Evolutionary conservation across 35 echinoderm and acorn worm genomes (phyloP), one percentile per base, ranked within the genome.

Genomic region (Anneissia japonica): DNA sequence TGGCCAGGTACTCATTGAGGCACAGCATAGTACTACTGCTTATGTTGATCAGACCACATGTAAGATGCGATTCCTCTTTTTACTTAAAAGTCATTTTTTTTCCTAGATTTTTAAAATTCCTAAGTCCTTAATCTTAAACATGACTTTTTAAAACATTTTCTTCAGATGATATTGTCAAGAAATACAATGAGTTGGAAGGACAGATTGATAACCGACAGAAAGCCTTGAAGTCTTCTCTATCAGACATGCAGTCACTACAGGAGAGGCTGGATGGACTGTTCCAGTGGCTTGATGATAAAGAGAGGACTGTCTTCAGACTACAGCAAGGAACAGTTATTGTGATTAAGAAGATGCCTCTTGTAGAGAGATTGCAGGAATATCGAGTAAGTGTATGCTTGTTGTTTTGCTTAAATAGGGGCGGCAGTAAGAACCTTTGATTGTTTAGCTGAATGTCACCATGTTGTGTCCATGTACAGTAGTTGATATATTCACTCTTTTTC

Each of bases 211-310:
- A 90, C 72, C 75, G 95, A 34, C 87, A 91, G 83, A 74, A 85
- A 30, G 28, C 46, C 37, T 77, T 98, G 34, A 85, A 93, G 82
- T 86, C 88, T 41, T 89, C 96, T 29, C 96, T 99, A 31, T 84
- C 91, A 72, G 89, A 99, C 73, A 89, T 89, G 43, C 91, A 93
- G 74, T 91, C 91, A 16, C 77, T 99, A 84, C 91, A 94, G 73
- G 96, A 99, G 79, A 93, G 96, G 36, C 80, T 99, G 55, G 96
- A 99, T 77, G 96, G 86, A 35, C 88, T 99, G 39, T 84, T 99
- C 38, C 86, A 90, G 73, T 99, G 96, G 96, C 91, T 99, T 56
- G 92, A 99, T 32, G 96, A 99, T 35, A 99, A 99, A 78, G 96
- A 94, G 89, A 92, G 93, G 88, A 87, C 87, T 6, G 75, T 94